Percentiles rank a stretch among this genome's conserved stretches.
These are phyloP conservation scores for Haliaeetus leucogaster DNA, from an alignment of 2,113 vertebrate species.

Conservation along the genomic window DNA sequence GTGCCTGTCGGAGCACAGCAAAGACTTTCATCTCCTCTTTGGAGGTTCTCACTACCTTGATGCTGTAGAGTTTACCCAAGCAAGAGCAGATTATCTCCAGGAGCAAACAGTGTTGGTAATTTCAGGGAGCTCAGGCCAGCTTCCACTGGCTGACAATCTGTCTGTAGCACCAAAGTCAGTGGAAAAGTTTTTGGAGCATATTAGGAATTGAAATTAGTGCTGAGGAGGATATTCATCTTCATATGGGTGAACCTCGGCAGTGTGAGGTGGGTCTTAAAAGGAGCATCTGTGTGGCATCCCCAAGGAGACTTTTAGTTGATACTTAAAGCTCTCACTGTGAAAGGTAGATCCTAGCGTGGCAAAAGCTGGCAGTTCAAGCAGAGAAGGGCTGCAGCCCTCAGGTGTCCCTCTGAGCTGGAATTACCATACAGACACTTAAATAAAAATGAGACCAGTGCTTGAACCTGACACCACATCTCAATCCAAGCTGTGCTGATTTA, in stretches of 20 bases:
- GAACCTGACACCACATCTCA: conserved; percentile 49
- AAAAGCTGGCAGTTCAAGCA: not conserved
- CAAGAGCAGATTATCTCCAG: not conserved
- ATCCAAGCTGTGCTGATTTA: conserved; percentile 30
- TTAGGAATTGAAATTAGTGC: not conserved
- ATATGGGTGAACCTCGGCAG: not conserved
- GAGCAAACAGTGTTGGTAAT: not conserved
- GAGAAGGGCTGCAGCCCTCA: not conserved
- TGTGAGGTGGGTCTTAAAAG: not conserved
- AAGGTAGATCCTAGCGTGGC: not conserved
- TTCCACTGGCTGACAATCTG: not conserved
- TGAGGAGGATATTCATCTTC: not conserved
- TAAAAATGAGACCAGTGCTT: not conserved
- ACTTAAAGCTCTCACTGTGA: not conserved
- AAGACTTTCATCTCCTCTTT: not conserved
- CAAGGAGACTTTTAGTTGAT: not conserved
- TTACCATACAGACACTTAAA: conserved; percentile 37
- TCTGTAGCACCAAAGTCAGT: not conserved
- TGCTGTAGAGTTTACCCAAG: not conserved
- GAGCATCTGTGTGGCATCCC: not conserved
- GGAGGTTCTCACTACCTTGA: not conserved
- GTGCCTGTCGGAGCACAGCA: too few relatives aligned
- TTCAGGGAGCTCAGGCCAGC: not conserved
- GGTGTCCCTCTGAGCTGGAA: not conserved
- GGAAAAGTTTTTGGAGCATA: not conserved